Evolutionary conservation across 1,140 invertebrate species (phyloP).

Genomic region (Brachionus paranguensis): DNA sequence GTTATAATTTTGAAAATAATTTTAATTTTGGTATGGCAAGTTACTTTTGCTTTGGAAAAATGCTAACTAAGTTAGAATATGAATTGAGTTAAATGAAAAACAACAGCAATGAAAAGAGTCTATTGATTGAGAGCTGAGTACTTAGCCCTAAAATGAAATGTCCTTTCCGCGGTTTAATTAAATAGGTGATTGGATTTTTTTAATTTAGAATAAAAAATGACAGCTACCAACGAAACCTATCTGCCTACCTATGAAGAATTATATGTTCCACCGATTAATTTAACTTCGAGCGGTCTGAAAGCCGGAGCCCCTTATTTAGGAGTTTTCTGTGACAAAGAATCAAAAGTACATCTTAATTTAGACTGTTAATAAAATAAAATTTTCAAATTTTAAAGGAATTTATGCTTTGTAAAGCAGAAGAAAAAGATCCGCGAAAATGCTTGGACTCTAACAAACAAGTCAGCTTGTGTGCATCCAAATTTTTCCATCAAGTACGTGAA

Average conservation of each 20-base stretch:
- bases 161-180: background rate
- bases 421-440: constrained; percentile 40
- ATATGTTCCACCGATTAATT: constrained; percentile 30
- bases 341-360: background rate
- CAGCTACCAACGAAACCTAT: constrained; percentile 35
- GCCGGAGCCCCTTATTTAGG: constrained; percentile 30
- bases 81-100: background rate
- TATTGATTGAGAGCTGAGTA: background rate
- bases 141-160: background rate
- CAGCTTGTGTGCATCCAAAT: constrained; percentile 18
- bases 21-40: background rate
- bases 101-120: constrained; percentile 20
- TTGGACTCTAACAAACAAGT: constrained; percentile 8
- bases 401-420: constrained; percentile 39
- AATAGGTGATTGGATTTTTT: background rate
- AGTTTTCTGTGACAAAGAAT: constrained; percentile 30
- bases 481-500: constrained; percentile 25
- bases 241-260: constrained; percentile 39
- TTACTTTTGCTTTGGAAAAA: constrained; percentile 7
- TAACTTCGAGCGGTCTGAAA: constrained; percentile 24
- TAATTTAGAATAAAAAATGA: constrained; percentile 27
- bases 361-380: background rate
- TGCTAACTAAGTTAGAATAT: constrained; percentile 6
- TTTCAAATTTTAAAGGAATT: constrained; percentile 31
- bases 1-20: background rate